Percentiles rank a stretch among this genome's conserved stretches.
Evolutionary conservation across 1,140 invertebrate genomes (phyloP).

Genomic region (Lordiphosa stackelbergi): DNA sequence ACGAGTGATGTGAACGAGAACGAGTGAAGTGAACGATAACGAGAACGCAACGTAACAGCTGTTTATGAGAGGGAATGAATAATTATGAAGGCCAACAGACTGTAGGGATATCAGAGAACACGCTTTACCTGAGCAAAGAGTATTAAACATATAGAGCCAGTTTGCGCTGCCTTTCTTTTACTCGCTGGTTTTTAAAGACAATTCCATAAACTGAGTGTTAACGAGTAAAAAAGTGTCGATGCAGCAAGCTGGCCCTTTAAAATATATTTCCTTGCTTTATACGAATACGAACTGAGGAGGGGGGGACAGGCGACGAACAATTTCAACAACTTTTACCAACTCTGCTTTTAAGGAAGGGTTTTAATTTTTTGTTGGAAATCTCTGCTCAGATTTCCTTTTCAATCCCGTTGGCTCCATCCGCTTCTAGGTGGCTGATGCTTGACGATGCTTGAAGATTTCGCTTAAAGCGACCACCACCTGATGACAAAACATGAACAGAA

Average conservation of each 20-base stretch:
- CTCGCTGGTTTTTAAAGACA: too few species aligned
- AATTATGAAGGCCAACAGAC: conserved; percentile 39
- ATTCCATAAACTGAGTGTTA: too few species aligned
- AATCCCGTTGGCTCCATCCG: conserved; percentile 16
- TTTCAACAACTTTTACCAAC: conserved; percentile 37
- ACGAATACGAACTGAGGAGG: not conserved
- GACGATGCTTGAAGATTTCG: conserved; percentile 45
- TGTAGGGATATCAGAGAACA: conserved; percentile 32
- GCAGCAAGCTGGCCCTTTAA: too few species aligned
- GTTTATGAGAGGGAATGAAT: conserved; percentile 34
- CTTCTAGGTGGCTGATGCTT: conserved; percentile 7
- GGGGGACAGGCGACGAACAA: conserved; percentile 12
- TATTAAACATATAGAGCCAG: conserved; percentile 10
- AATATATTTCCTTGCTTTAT: too few species aligned
- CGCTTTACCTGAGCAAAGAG: conserved; percentile 63
- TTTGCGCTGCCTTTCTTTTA: too few species aligned
- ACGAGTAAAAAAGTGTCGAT: too few species aligned
- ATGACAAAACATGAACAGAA: conserved; percentile 58
- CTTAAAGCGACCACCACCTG: conserved; percentile 44
- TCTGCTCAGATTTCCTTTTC: conserved; percentile 55
- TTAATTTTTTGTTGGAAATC: not conserved
- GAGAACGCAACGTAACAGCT: conserved; percentile 48
- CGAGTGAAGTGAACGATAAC: conserved; percentile 21
- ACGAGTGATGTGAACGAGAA: conserved; percentile 45
- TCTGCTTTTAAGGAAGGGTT: too few species aligned